These are phyloP conservation scores for Copidosoma aretas DNA, from an alignment of 2,888 invertebrate genomes.

Conservation along the genomic window DNA sequence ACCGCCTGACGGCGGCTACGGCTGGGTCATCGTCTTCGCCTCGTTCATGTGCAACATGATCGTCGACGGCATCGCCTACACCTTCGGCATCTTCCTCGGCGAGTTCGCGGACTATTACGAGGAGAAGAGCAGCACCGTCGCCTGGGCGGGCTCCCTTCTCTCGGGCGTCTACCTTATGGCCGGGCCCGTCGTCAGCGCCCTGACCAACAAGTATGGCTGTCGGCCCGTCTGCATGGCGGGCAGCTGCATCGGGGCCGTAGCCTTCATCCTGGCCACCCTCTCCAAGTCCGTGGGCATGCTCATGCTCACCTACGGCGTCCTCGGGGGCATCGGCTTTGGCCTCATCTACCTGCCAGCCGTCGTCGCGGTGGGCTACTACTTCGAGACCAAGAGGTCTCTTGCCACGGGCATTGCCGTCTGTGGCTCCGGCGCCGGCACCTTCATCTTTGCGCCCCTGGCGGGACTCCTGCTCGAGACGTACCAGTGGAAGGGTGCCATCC, in stretches of 20 bases:
- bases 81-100: constrained; percentile 91
- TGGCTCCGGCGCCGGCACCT: constrained; percentile 94
- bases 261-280: constrained; percentile 88
- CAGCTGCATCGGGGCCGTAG: constrained; percentile 80
- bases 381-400: constrained; percentile 91
- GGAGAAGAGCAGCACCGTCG: constrained; percentile 85
- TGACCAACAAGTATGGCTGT: constrained; percentile 96
- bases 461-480: constrained; percentile 78
- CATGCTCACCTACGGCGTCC: constrained; percentile 90
- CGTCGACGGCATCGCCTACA: constrained; percentile 98
- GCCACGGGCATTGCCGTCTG: constrained; percentile 96
- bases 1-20: constrained; percentile 90
- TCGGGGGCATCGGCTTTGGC: constrained; percentile 94
- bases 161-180: constrained; percentile 95
- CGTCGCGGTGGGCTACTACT: constrained; percentile 96
- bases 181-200: constrained; percentile 92
- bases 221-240: constrained; percentile 93
- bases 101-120: constrained; percentile 82
- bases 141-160: constrained; percentile 93
- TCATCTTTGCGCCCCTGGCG: constrained; percentile 92
- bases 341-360: constrained; percentile 96
- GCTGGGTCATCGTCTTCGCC: constrained; percentile 94
- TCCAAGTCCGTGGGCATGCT: constrained; percentile 86
- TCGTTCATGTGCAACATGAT: constrained; percentile 98
- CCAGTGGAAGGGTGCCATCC: constrained; percentile 88